phyloP scores from a whole-genome alignment of 2,888 invertebrate genomes.

The Parnassius apollo region DNA sequence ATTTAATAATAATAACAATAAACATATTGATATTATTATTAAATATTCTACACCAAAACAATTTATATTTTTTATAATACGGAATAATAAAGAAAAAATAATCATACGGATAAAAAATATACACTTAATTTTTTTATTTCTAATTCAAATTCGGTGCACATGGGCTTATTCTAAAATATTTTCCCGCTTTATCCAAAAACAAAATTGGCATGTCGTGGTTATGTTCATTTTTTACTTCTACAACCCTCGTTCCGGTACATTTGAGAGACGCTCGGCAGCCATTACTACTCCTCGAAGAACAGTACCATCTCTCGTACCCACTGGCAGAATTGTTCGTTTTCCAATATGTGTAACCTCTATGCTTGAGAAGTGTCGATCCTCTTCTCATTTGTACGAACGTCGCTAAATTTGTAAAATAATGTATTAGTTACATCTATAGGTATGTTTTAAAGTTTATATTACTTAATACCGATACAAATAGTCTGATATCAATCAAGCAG shows the following conservation, averaged over 20 bases:
- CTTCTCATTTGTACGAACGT: slow-evolving; percentile 24
- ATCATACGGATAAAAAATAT: too few species aligned
- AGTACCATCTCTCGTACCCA: slow-evolving; percentile 25
- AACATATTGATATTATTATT: too few species aligned
- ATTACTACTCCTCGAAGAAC: slow-evolving; percentile 29
- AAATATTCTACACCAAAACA: too few species aligned
- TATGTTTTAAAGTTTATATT: not conserved
- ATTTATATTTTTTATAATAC: too few species aligned
- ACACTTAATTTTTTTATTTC: too few species aligned
- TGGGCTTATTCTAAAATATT: slow-evolving; percentile 12
- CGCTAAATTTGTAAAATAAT: slow-evolving; percentile 18
- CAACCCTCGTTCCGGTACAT: slow-evolving; percentile 21
- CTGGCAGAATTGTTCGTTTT: slow-evolving; percentile 24
- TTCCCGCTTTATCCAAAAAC: not conserved
- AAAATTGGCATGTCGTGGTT: slow-evolving; percentile 32
- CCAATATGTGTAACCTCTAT: slow-evolving; percentile 30
- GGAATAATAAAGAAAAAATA: too few species aligned
- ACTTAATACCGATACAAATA: too few species aligned
- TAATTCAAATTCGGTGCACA: too few species aligned
- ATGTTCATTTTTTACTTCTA: slow-evolving; percentile 27
- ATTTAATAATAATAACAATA: too few species aligned
- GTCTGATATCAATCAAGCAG: too few species aligned
- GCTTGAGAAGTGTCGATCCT: slow-evolving; percentile 26
- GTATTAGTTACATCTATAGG: not conserved
- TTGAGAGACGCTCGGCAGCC: slow-evolving; percentile 32